Percentiles rank a stretch among this genome's conserved stretches.
Evolutionary conservation across 2,113 vertebrate species (phyloP).

Genomic region (Pelecanoides urinatrix): DNA sequence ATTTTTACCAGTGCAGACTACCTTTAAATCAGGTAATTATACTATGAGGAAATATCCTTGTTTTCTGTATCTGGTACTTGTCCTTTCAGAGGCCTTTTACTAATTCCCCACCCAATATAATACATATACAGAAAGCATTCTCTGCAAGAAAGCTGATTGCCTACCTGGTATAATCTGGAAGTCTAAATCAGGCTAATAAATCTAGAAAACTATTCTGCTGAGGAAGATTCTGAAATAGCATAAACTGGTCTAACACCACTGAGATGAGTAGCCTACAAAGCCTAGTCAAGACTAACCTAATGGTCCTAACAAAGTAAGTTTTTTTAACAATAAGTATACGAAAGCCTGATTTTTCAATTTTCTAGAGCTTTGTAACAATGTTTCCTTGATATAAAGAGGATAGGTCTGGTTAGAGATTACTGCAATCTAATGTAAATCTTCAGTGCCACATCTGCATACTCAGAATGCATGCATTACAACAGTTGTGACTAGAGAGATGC

Average conservation of each 20-base stretch:
- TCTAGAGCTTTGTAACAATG: not conserved
- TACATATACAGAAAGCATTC: not conserved
- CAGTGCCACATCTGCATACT: not conserved
- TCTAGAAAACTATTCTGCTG: not conserved
- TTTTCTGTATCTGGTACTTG: not conserved
- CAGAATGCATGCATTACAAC: rapidly evolving
- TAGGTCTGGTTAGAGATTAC: not conserved
- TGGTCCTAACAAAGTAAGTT: not conserved
- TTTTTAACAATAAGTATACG: not conserved
- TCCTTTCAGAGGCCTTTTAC: not conserved
- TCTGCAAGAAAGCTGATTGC: not conserved
- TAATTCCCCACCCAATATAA: not conserved
- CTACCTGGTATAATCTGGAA: not conserved
- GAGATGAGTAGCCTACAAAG: not conserved
- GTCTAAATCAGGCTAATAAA: not conserved
- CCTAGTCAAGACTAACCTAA: not conserved
- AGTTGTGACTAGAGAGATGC: not conserved
- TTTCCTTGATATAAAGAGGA: not conserved
- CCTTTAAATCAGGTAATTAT: not conserved
- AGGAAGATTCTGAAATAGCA: not conserved
- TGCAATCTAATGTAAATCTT: not conserved
- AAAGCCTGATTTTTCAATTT: not conserved
- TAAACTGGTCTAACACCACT: not conserved
- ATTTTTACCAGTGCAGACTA: not conserved
- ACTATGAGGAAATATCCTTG: not conserved